Conservation (phyloP, 1,140 invertebrate species). For the Uloborus diversus region DNA sequence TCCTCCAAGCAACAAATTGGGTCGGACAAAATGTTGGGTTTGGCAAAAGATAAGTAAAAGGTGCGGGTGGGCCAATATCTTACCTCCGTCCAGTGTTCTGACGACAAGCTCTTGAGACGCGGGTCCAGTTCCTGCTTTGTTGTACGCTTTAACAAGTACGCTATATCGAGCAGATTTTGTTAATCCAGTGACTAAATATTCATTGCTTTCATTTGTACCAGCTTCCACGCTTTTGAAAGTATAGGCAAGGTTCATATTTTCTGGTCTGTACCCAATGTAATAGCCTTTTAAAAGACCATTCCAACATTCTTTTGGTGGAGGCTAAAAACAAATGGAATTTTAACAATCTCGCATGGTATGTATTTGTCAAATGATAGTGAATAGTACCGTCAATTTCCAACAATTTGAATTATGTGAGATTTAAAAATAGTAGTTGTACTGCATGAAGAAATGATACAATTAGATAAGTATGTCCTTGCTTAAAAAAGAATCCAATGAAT, state of each 20-base stretch:
- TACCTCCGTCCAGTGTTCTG: constrained; percentile 60
- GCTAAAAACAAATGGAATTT: constrained; percentile 61
- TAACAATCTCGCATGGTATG: too few species aligned
- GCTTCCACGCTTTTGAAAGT: constrained; percentile 52
- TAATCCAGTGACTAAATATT: constrained; percentile 58
- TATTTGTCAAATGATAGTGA: too few species aligned
- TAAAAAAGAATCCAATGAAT: too few species aligned
- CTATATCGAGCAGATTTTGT: constrained; percentile 59
- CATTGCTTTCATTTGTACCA: constrained; percentile 41
- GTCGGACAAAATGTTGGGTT: too few species aligned
- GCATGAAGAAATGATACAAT: too few species aligned
- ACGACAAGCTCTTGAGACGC: constrained; percentile 59
- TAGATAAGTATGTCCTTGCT: too few species aligned
- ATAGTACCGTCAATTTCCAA: too few species aligned
- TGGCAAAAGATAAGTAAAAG: too few species aligned
- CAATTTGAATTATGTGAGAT: background rate
- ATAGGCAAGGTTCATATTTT: constrained; percentile 84
- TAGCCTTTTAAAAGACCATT: constrained; percentile 92
- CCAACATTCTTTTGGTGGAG: constrained; percentile 87
- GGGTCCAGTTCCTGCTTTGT: constrained; percentile 60
- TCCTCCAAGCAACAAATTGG: too few species aligned
- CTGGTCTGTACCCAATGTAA: constrained; percentile 67
- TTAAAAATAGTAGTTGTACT: background rate
- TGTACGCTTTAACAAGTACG: constrained; percentile 60
- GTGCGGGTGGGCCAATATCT: too few species aligned